phyloP scores from a whole-genome alignment of 1,140 invertebrate species.

The Notospermus geniculatus region DNA sequence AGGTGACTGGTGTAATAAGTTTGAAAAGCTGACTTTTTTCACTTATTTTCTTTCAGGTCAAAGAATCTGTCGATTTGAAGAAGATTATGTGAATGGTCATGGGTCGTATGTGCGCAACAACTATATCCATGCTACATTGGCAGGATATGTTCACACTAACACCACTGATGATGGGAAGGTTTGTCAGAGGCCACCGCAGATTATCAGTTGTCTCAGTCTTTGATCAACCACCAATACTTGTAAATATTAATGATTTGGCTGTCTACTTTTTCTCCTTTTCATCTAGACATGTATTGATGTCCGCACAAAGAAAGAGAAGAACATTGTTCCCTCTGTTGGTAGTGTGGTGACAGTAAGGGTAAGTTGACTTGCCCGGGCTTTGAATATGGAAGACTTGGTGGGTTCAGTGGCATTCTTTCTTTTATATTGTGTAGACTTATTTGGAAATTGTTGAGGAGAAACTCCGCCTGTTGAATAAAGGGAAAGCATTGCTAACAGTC shows the following conservation, averaged over 20 bases:
- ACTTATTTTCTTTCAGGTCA: too few species aligned
- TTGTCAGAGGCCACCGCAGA: conserved; percentile 58
- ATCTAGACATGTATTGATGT: conserved; percentile 37
- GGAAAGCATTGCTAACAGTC: too few species aligned
- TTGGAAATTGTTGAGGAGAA: too few species aligned
- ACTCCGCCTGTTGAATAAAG: too few species aligned
- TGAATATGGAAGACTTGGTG: too few species aligned
- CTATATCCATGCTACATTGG: conserved; percentile 80
- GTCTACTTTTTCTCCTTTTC: conserved; percentile 18
- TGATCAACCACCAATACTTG: too few species aligned
- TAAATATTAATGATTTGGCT: too few species aligned
- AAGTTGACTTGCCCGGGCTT: conserved; percentile 14
- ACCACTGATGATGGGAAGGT: conserved; percentile 28
- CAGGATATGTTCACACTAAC: conserved; percentile 66
- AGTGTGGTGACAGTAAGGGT: conserved; percentile 76
- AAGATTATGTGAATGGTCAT: conserved; percentile 26
- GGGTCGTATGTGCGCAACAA: conserved; percentile 82
- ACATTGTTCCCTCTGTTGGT: conserved; percentile 38
- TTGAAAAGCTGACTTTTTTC: too few species aligned
- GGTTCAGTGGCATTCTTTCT: too few species aligned
- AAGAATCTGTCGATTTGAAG: conserved; percentile 34
- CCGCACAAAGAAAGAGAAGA: conserved; percentile 28
- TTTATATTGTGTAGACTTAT: too few species aligned
- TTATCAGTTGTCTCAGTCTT: neutral
- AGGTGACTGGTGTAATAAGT: too few species aligned